Percentiles rank a stretch among this genome's conserved stretches.
phyloP scores from a whole-genome alignment of 30 jellyfish, hydroid and myxozoan species.

The Hydractinia symbiolongicarpus region DNA sequence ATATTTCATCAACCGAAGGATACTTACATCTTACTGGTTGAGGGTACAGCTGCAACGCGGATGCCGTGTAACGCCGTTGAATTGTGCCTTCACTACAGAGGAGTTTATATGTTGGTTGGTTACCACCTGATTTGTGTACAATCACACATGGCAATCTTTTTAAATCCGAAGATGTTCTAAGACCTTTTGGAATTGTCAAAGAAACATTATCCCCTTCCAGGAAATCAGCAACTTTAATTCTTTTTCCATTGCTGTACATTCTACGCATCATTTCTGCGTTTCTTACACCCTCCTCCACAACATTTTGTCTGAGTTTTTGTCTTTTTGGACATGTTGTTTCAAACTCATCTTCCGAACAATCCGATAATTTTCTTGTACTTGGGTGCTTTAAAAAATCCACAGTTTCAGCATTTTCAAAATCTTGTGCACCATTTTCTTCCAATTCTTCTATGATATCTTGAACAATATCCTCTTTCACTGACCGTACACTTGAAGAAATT shows the following conservation, averaged over 20 bases:
- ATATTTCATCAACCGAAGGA: neutral
- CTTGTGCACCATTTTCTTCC: too few species aligned
- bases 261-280: conserved; percentile 17
- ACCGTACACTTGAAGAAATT: too few species aligned
- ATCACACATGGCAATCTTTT: conserved; percentile 14
- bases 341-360: neutral
- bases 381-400: too few species aligned
- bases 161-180: neutral
- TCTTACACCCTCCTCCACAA: neutral
- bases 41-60: conserved; percentile 15
- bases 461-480: too few species aligned
- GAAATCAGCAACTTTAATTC: conserved; percentile 13
- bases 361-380: too few species aligned
- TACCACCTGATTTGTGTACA: conserved; percentile 1
- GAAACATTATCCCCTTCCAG: conserved; percentile 10
- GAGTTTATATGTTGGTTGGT: neutral
- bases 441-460: too few species aligned
- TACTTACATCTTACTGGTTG: neutral
- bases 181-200: conserved; percentile 6
- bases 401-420: too few species aligned
- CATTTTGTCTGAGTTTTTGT: neutral
- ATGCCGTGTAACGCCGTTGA: conserved; percentile 7
- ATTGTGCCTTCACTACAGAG: neutral
- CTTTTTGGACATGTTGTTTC: neutral
- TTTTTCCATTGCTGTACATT: conserved; percentile 1